Evolutionary conservation across 2,888 invertebrate species (phyloP), one percentile per base, ranked within the genome.

Genomic region (Synanthedon tipuliformis): DNA sequence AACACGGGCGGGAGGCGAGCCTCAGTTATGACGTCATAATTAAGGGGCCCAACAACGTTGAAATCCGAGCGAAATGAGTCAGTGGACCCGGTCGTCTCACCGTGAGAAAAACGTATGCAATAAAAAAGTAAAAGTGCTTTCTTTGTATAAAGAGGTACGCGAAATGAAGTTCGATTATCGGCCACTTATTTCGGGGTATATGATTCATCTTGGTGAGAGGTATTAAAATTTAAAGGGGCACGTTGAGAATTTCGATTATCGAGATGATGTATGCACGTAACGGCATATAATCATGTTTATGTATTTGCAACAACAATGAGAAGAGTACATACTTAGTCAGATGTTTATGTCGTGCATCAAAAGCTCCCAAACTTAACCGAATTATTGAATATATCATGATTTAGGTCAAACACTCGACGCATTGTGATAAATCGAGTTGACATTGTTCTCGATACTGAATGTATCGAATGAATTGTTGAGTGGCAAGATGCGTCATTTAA

Each of bases 61-160:
- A 69, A 73, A 71, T 70, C 67, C 61, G 64, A 64, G 63, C 62
- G 65, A 63, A 62, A 66, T 84, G 82, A 85, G 69, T 86, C 81
- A 82, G 69, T 55, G 84, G 82, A 85, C 69, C 85, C 81, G 81
- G 69, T 55, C 55, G 54, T 65, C 59, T 57, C 56, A 55, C 57
- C 78, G 80, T 81, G 78, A 76, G 81, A 81, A 81, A 76, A 80
- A 68, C 64, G 66, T 67, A 66, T 66, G 65, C 65, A 71, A 73
- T 65, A 73, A 80, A 84, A 84, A 83, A 84, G 86, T 85, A 86
- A 85, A 78, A 84, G 85, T 81, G 66, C 78, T 82, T 80, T 83
- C 85, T 83, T 85, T 81, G 78, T 78, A 45, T 45, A 78, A 76
- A 74, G 73, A 61, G 75, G 73, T 73, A 69, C 68, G 71, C 70